Conservation (phyloP, 2,797 vertebrate species). For the Epinephelus awoara region DNA sequence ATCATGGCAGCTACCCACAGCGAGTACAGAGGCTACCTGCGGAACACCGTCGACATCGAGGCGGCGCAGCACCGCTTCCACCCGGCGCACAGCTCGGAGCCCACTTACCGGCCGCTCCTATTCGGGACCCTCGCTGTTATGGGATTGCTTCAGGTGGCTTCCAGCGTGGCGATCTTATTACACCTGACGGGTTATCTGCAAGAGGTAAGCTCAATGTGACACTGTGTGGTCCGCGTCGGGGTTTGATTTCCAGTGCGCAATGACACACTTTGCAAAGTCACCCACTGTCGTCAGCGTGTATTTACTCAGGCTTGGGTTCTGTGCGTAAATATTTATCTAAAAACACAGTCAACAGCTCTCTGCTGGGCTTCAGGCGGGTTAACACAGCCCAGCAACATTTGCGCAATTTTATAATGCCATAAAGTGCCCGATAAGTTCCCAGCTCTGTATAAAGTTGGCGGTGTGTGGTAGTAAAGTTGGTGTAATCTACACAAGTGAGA, state of each 20-base stretch:
- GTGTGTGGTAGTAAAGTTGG: constrained; percentile 2
- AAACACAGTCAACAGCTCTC: not conserved
- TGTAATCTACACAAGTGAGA: not conserved
- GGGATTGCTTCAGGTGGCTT: constrained; percentile 95
- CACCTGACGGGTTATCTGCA: constrained; percentile 95
- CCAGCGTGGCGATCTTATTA: constrained; percentile 93
- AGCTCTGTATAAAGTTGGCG: not conserved
- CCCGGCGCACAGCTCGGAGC: constrained; percentile 76
- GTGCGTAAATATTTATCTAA: constrained; percentile 33
- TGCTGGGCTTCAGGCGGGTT: not conserved
- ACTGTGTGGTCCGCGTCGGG: not conserved
- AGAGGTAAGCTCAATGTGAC: constrained; percentile 77
- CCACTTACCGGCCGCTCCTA: constrained; percentile 84
- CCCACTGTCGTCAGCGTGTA: not conserved
- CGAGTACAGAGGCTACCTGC: constrained; percentile 86
- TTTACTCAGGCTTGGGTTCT: constrained; percentile 3
- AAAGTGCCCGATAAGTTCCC: constrained; percentile 32
- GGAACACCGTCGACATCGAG: constrained; percentile 84
- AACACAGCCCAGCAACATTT: constrained; percentile 7
- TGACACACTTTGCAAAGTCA: not conserved
- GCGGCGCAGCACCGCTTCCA: constrained; percentile 82
- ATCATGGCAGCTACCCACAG: constrained; percentile 86
- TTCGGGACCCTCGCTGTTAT: constrained; percentile 91
- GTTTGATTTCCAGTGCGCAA: not conserved
- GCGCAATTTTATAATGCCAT: constrained; percentile 53